Base-by-base conservation (phyloP, 2,888 invertebrate genomes). In the Hyposoter didymator region DNA sequence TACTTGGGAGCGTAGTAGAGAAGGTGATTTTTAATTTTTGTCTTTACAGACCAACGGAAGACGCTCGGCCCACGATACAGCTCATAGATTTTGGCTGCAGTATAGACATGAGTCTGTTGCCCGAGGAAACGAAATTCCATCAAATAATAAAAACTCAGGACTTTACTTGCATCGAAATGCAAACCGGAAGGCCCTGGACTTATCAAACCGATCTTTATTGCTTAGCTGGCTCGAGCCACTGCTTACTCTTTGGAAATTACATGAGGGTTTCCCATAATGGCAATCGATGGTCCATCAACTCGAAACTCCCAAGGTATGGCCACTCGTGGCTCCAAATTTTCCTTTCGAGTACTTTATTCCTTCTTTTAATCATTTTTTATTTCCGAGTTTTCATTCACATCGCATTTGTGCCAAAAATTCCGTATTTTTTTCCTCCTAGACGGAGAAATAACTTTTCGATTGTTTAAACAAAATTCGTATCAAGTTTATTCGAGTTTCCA, bases 31-130 rank as follows among this genome's bases (percentile, higher is more conserved):
- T 19, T 3, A 47, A 59, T 59, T 14, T 78, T 22, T 28, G 70
- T 66, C 75, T 45, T 82, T 83, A 19, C 92, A 96, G 96, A 90
- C 95, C 97, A 43, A 95, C 95, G 84, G 96, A 96, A 94, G 95
- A 95, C 95, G 93, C 95, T 86, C 94, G 95, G 79, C 96, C 97
- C 59, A 96, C 96, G 43, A 94, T 99, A 89, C 97, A 98, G 92
- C 94, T 99, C 78, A 99, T 99, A 90, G 99, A 99, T 94, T 98
- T 98, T 94, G 99, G 99, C 47, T 97, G 98, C 91, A 97, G 98
- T 88, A 99, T 99, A 92, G 99, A 99, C 93, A 97, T 99, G 97
- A 96, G 96, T 69, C 94, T 97, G 87, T 97, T 97, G 91, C 97
- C 97, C 17, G 95, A 96, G 87, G 96, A 95, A 66, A 97, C 97